Conservation (phyloP, 2,797 vertebrate species). For the Tapera naevia region DNA sequence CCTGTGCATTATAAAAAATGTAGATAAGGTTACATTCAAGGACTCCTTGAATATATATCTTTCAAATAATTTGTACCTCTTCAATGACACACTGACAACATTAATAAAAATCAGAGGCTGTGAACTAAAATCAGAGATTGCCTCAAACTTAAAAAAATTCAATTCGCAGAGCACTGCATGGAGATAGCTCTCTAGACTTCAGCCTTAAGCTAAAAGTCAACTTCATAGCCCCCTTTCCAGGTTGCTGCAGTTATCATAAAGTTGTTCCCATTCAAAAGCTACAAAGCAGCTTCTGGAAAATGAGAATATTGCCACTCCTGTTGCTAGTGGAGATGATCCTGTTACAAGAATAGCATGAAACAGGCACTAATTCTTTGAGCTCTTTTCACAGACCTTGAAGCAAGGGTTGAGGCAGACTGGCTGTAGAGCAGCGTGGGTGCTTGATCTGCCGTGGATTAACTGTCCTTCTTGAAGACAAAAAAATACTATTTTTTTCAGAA, state of each 20-base stretch:
- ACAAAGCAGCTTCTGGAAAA: conserved; percentile 33
- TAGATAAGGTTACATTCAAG: conserved; percentile 37
- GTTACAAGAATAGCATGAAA: conserved; percentile 28
- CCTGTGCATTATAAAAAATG: conserved; percentile 17
- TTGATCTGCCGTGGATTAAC: background rate
- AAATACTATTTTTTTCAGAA: background rate
- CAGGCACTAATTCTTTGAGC: conserved; percentile 13
- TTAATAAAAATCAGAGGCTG: conserved; percentile 42
- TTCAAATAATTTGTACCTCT: background rate
- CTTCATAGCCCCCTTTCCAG: background rate
- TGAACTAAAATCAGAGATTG: conserved; percentile 19
- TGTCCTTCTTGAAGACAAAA: background rate
- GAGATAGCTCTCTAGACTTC: accelerated
- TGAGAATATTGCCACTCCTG: conserved; percentile 24
- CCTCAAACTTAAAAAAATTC: background rate
- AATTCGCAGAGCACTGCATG: background rate
- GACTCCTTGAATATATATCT: background rate
- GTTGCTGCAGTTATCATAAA: conserved; percentile 8
- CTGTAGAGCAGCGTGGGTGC: background rate
- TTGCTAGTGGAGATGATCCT: conserved; percentile 12
- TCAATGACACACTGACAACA: conserved; percentile 29
- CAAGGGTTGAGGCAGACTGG: background rate
- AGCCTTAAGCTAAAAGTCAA: conserved; percentile 35
- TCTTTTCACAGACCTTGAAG: background rate
- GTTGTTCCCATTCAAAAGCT: conserved; percentile 3